Base-by-base conservation (phyloP, 2,888 invertebrate genomes). In the Polia nebulosa region DNA sequence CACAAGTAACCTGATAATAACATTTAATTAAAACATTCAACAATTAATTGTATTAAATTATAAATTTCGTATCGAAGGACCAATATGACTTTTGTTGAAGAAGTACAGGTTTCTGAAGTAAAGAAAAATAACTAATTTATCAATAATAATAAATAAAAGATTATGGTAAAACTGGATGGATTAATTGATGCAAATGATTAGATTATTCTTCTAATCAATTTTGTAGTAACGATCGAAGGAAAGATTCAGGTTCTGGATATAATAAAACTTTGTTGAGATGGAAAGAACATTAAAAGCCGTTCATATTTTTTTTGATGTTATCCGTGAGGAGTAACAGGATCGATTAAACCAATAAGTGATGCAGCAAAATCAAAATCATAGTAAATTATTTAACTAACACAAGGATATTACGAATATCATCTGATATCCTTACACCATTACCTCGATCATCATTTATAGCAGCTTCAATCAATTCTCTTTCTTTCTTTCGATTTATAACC, bases 91-190 rank as follows among this genome's bases (percentile, higher is more conserved):
- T 76, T 73, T 60, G 34, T 32, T 32, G 52, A 76, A 63, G 41
- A 41, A n/a, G 51, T 69, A 53, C 25, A 41, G 32, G 45, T 68
- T 64, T 74, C 3, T 52, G 11, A 52, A 57, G 8, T 61, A 17
- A 52, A 36, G 4, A 58, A 53, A 78, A 69, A 52, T 32, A 60
- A 52, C n/a, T 1, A 45, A 53, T 32, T 61, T 55, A 25, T 51
- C 27, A 27, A 52, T 58, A 63, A 53, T 17, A 66, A 65, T 74
- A 77, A 72, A 80, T 73, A 58, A 41, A 53, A 63, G 74, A 70
- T 80, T 72, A 78, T 52, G 7, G 13, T 62, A 25, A 27, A 65
- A 45, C n/a, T 44, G 25, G 41, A 20, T 61, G 15, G 13, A 45
- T 69, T 27, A 53, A 61, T 76, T 45, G 29, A 56, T 75, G 56